phyloP scores from a whole-genome alignment of 2,888 invertebrate genomes.

The Blastobasis adustella region DNA sequence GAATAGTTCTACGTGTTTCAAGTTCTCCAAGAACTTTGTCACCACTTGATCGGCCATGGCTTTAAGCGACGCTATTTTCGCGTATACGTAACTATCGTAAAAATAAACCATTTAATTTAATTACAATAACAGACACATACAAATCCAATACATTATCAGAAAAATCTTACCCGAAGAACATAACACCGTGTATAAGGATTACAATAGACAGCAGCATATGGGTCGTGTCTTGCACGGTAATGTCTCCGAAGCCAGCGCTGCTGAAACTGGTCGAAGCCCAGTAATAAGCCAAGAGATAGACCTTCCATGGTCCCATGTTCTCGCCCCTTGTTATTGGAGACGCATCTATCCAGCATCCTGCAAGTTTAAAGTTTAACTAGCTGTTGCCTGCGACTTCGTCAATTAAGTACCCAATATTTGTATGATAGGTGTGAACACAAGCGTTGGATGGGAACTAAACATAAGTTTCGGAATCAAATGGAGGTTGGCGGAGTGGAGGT shows the following conservation, averaged over 20 bases:
- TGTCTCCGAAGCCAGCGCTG: slow-evolving; percentile 67
- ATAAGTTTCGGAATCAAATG: too few relatives aligned
- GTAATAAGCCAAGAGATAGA: slow-evolving; percentile 61
- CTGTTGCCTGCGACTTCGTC: too few relatives aligned
- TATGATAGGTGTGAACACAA: too few relatives aligned
- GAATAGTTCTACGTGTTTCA: slow-evolving; percentile 62
- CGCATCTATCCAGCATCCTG: slow-evolving; percentile 60
- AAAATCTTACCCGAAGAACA: slow-evolving; percentile 59
- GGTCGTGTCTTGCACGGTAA: slow-evolving; percentile 52
- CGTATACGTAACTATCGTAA: slow-evolving; percentile 53
- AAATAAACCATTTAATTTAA: too few relatives aligned
- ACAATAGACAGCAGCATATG: slow-evolving; percentile 59
- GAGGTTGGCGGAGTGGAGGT: too few relatives aligned
- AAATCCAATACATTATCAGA: too few relatives aligned
- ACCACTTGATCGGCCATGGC: slow-evolving; percentile 63
- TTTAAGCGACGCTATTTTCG: slow-evolving; percentile 62
- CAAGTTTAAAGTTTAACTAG: background rate
- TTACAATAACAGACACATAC: too few relatives aligned
- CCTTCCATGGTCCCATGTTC: slow-evolving; percentile 41
- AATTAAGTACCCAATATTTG: too few relatives aligned
- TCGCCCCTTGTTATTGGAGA: slow-evolving; percentile 33
- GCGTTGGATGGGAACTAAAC: too few relatives aligned
- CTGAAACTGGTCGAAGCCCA: slow-evolving; percentile 64
- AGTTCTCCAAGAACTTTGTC: slow-evolving; percentile 60
- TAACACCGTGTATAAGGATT: slow-evolving; percentile 55